Conservation (phyloP, 2,797 vertebrate genomes). For the Luscinia luscinia region DNA sequence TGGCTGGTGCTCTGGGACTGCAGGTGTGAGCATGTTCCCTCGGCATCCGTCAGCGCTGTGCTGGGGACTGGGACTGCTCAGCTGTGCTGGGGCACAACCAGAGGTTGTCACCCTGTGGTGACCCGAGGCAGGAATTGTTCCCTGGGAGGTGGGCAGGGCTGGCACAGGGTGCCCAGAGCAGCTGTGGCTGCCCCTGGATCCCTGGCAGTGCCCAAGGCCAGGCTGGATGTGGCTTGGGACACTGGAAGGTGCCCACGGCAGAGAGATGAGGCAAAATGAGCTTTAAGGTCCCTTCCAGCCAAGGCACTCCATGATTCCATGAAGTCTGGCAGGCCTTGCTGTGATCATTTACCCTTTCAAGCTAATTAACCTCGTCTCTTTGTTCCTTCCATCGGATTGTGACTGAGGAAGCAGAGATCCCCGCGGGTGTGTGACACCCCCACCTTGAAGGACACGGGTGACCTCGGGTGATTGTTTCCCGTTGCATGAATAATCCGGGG, state of each 20-base stretch:
- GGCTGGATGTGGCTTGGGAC: not conserved
- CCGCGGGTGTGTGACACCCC: accelerated
- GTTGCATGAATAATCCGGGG: accelerated
- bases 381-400: not conserved
- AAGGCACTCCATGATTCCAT: not conserved
- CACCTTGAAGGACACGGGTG: not conserved
- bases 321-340: not conserved
- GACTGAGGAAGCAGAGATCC: not conserved
- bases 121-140: not conserved
- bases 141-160: accelerated
- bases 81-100: not conserved
- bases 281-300: not conserved
- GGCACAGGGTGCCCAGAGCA: not conserved
- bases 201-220: not conserved
- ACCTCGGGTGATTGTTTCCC: not conserved
- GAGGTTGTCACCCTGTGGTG: not conserved
- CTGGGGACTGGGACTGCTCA: not conserved
- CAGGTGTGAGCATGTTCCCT: accelerated
- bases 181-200: not conserved
- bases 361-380: not conserved
- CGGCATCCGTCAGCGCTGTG: accelerated
- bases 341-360: not conserved
- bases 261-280: not conserved
- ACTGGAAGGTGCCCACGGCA: not conserved
- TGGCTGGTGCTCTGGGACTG: not conserved